phyloP scores from a whole-genome alignment of 2,113 vertebrate species.

The Echinops telfairi region DNA sequence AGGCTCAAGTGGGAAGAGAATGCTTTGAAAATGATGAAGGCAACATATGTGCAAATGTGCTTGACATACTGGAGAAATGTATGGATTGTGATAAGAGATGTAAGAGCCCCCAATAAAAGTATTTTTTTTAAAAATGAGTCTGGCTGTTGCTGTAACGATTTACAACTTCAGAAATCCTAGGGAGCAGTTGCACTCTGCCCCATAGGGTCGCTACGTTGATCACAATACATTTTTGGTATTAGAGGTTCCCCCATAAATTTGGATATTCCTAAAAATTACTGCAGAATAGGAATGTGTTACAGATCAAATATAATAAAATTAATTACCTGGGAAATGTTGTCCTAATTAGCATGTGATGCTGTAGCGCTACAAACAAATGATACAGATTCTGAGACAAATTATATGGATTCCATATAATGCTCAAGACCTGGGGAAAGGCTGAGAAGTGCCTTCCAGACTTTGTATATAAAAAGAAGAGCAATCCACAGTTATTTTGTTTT shows the following conservation, averaged over 20 bases:
- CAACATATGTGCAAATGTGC: no score
- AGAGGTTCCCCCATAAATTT: neutral
- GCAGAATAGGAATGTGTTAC: neutral
- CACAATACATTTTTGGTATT: neutral
- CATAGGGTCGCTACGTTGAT: no score
- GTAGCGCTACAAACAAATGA: no score
- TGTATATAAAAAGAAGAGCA: neutral
- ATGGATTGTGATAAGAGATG: no score
- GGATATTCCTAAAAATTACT: neutral
- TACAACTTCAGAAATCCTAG: no score
- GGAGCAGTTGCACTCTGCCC: no score
- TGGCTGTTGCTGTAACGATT: no score
- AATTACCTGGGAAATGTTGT: neutral
- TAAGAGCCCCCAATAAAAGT: no score
- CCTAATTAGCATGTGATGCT: neutral
- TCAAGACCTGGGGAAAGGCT: neutral
- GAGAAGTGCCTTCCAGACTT: neutral
- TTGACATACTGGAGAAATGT: no score
- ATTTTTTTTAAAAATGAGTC: no score
- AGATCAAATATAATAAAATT: conserved; percentile 25
- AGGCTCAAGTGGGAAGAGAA: no score
- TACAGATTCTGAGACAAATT: neutral
- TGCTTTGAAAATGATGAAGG: no score
- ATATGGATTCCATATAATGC: neutral
- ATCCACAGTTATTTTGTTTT: neutral